Evolutionary conservation across 2,113 vertebrate species (phyloP).

Genomic region (Chunga burmeisteri): DNA sequence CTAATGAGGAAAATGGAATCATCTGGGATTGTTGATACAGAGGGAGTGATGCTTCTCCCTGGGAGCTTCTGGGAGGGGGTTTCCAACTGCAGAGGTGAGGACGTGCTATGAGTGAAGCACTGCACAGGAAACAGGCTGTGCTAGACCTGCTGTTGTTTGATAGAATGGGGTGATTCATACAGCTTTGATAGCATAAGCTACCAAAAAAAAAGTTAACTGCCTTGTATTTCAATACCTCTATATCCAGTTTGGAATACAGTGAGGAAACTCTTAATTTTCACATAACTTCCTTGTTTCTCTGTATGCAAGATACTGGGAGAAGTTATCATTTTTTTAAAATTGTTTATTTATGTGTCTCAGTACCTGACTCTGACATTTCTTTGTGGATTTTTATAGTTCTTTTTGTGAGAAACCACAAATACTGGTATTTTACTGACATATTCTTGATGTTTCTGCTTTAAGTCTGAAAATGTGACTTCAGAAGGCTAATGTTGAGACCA

Average conservation of each 20-base stretch:
- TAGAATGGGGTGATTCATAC: background rate
- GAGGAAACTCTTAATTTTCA: background rate
- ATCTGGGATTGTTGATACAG: background rate
- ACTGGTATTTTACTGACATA: background rate
- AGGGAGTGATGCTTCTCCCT: background rate
- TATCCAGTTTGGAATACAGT: background rate
- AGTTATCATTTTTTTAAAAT: background rate
- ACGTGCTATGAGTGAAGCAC: accelerated
- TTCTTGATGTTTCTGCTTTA: background rate
- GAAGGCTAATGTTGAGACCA: background rate
- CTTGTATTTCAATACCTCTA: background rate
- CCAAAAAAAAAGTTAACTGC: background rate
- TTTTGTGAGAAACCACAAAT: background rate
- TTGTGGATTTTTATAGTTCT: background rate
- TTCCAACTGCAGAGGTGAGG: background rate
- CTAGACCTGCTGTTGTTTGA: background rate
- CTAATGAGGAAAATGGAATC: background rate
- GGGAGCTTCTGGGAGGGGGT: background rate
- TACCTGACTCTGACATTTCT: background rate
- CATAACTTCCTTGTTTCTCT: background rate
- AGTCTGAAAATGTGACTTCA: background rate
- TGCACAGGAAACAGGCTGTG: background rate
- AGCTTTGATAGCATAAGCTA: background rate
- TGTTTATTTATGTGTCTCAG: background rate
- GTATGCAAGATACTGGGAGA: background rate